Evolutionary conservation across 2,888 invertebrate species (phyloP), one percentile per base, ranked within the genome.

Genomic region (Ophioninae sp.): DNA sequence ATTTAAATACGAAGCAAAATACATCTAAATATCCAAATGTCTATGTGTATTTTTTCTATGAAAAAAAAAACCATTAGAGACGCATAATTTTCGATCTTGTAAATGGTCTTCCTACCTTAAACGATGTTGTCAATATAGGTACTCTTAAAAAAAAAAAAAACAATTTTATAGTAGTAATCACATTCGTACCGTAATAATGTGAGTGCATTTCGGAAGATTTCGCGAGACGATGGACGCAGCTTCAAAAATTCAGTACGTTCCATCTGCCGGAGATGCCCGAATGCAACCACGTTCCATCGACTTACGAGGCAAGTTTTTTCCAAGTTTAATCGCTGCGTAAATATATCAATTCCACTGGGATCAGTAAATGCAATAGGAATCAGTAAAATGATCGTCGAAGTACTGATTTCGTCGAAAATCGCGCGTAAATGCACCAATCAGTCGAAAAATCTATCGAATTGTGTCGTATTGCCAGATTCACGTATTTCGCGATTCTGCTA

Each of bases 231-330:
- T 88, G 86, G 86, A 85, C 75, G 73, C 87, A 87, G 21, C 37
- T 87, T 20, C 78, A 86, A 68, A 86, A 83, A 80, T 83, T 86
- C 59, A 85, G 77, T 70, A 83, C 82, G 7, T 44, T 61, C 62
- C 64, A 41, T 57, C 64, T 79, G 8, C 82, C 85, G 17, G 78
- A 79, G 67, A 84, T 88, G 61, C 88, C 89, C 21, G 79, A 79
- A 62, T 88, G 88, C 68, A 84, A 80, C 5, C 78, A 86, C 23
- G 62, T 77, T 20, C 85, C 89, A 23, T 83, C 88, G 7, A 23
- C 75, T 23, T 89, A 89, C 79, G 81, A 86, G 39, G 89, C 86
- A 86, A 80, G 83, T 85, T 56, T 67, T 13, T 21, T 7, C 17
- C 20, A n/a, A 56, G n/a, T 3, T n/a, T n/a, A 56, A 50, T 8